Evolutionary conservation across 30 jellyfish, hydroid and myxozoan species (phyloP).

Genomic region (Kudoa iwatai): DNA sequence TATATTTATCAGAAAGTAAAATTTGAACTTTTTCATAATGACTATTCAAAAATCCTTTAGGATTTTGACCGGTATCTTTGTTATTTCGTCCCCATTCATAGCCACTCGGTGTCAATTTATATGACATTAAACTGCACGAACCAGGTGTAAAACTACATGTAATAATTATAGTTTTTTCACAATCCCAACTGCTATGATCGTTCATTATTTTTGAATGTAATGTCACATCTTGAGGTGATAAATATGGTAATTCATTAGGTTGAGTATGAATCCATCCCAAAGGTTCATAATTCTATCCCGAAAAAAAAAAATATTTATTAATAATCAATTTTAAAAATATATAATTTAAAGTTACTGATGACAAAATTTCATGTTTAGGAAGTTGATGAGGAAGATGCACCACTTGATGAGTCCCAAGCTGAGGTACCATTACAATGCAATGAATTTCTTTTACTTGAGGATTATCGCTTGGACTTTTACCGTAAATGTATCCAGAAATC

Average conservation of each 20-base stretch:
- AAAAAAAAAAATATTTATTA: no score
- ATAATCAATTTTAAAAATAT: no score
- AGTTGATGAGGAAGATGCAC: conserved; percentile 78
- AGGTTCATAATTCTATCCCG: conserved; percentile 98
- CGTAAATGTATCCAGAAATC: conserved; percentile 93
- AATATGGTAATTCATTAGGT: conserved; percentile 84
- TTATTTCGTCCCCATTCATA: conserved; percentile 97
- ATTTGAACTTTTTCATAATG: conserved; percentile 83
- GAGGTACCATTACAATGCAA: conserved; percentile 80
- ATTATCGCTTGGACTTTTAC: conserved; percentile 89
- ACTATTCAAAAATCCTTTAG: conserved; percentile 73
- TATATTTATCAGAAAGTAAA: conserved; percentile 69
- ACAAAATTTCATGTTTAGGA: conserved; percentile 96
- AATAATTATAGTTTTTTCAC: conserved; percentile 54
- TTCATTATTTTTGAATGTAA: conserved; percentile 84
- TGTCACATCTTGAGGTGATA: conserved; percentile 95
- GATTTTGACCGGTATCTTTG: conserved; percentile 85
- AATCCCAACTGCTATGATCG: conserved; percentile 92
- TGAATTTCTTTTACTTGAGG: conserved; percentile 96
- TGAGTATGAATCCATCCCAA: conserved; percentile 98
- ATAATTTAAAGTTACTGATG: no score
- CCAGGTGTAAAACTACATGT: conserved; percentile 99
- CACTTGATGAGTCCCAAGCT: conserved; percentile 96
- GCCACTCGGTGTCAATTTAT: conserved; percentile 80
- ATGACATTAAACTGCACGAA: conserved; percentile 69